Percentiles rank a stretch among this genome's conserved stretches.
Conservation (phyloP, 2,888 invertebrate species). For the Scelioninae gen. 1 region DNA sequence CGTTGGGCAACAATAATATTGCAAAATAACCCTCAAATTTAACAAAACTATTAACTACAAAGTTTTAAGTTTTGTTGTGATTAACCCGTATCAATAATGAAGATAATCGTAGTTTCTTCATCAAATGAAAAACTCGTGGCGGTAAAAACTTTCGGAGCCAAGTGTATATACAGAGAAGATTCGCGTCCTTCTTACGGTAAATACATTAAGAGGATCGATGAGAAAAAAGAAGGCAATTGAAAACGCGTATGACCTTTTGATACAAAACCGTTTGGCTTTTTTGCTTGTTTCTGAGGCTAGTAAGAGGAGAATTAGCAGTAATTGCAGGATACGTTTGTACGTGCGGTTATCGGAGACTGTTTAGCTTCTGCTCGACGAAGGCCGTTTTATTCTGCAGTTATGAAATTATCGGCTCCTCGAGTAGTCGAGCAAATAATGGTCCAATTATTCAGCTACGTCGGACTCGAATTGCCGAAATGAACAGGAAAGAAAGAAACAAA, state of each 20-base stretch:
- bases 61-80: slow-evolving; percentile 34
- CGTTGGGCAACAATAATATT: slow-evolving; percentile 20
- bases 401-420: slow-evolving; percentile 30
- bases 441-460: slow-evolving; percentile 32
- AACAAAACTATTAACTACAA: slow-evolving; percentile 18
- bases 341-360: slow-evolving; percentile 36
- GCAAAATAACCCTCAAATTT: slow-evolving; percentile 34
- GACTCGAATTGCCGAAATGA: slow-evolving; percentile 16
- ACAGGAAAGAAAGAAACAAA: neutral
- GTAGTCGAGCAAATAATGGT: slow-evolving; percentile 13
- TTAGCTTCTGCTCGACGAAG: slow-evolving; percentile 39
- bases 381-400: slow-evolving; percentile 34
- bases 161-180: neutral
- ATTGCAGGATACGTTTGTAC: slow-evolving; percentile 48
- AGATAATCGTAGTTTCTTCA: slow-evolving; percentile 28
- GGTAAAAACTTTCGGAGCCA: neutral
- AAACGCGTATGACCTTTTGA: slow-evolving; percentile 53
- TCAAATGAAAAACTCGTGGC: neutral
- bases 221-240: slow-evolving; percentile 29
- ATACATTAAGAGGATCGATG: neutral
- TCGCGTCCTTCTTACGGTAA: neutral
- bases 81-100: slow-evolving; percentile 25
- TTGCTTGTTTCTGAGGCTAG: slow-evolving; percentile 24
- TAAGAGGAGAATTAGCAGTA: slow-evolving; percentile 56
- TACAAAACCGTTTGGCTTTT: slow-evolving; percentile 38